Conservation (phyloP, 2,888 invertebrate species). For the Drosophila mimica region DNA sequence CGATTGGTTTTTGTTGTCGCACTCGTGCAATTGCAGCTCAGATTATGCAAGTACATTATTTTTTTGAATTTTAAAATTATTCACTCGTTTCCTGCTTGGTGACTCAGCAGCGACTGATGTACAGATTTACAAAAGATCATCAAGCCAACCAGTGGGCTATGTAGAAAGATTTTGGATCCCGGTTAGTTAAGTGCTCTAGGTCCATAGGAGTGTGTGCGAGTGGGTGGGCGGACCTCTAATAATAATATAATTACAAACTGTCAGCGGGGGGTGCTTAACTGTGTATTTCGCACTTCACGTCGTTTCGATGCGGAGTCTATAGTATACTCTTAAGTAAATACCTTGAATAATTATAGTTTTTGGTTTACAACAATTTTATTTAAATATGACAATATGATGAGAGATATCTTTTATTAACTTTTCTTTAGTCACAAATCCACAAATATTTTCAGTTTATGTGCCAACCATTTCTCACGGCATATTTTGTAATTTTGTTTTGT, state of each 20-base stretch:
- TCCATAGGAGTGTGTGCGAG: neutral
- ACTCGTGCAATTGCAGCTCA: conserved; percentile 26
- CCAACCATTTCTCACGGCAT: conserved; percentile 44
- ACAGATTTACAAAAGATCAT: neutral
- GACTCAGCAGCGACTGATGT: conserved; percentile 31
- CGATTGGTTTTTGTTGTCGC: conserved; percentile 8
- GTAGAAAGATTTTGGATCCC: neutral
- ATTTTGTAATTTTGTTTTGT: conserved; percentile 39
- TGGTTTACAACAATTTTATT: neutral
- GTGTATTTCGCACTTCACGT: neutral
- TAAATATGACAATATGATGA: neutral
- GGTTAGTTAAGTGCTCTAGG: neutral
- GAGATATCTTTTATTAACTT: neutral
- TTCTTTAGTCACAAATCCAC: neutral
- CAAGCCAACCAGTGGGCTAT: neutral
- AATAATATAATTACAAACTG: conserved; percentile 30
- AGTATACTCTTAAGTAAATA: neutral
- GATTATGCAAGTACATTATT: conserved; percentile 46
- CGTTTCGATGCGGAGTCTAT: neutral
- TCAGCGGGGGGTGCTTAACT: neutral
- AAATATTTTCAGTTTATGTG: conserved; percentile 6
- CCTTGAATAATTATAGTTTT: neutral
- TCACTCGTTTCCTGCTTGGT: conserved; percentile 38
- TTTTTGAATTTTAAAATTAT: conserved; percentile 39
- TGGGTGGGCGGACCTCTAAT: conserved; percentile 23